Evolutionary conservation across 1,140 invertebrate genomes (phyloP), one percentile per base, ranked within the genome.

Genomic region (Drosophila murphyi): DNA sequence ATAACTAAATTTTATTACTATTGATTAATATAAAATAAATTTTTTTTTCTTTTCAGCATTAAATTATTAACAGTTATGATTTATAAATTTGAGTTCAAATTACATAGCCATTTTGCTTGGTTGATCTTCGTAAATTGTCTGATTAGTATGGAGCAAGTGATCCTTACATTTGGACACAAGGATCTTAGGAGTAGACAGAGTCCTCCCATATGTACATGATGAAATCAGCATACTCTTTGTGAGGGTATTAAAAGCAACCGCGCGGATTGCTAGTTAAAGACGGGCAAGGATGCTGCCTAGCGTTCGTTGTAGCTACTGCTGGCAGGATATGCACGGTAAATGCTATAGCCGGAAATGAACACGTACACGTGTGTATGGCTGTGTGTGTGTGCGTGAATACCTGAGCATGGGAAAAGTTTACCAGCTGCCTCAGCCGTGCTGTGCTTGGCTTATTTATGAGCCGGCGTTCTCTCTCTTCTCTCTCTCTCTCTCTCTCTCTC

Each of bases 301-400:
- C 20, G 35, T 34, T 20, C 35, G 2, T n/a, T 51, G 35, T 41
- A 32, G 55, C 32, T 31, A 20, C 35, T 52, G 73, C 29, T 47
- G 64, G 64, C 85, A 83, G 83, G 85, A 89, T 88, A 89, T 88
- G 85, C 77, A 88, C 64, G 77, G 80, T 88, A 88, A 89, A 89
- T 75, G 83, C 80, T 85, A 70, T 75, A 88, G 83, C 83, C 83
- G 83, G 83, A 88, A 88, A 88, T 88, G 83, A 88, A 88, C 80
- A 88, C 83, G 80, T 83, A 72, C 83, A 52, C 31, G 32, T 67
- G 70, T 57, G 57, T 69, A 48, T 35, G 59, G 55, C 59, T 60
- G 81, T 51, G 57, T 8, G 34, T 12, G 34, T 12, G 57, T 60
- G 56, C 10, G 45, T 43, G 31, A 7, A 6, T 54, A 50, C 20